A percentile compares a stretch with the other conserved stretches of the same genome.
These are phyloP conservation scores for Dolichopus griseipennis DNA, from an alignment of 2,888 invertebrate genomes.

Conservation along the genomic window DNA sequence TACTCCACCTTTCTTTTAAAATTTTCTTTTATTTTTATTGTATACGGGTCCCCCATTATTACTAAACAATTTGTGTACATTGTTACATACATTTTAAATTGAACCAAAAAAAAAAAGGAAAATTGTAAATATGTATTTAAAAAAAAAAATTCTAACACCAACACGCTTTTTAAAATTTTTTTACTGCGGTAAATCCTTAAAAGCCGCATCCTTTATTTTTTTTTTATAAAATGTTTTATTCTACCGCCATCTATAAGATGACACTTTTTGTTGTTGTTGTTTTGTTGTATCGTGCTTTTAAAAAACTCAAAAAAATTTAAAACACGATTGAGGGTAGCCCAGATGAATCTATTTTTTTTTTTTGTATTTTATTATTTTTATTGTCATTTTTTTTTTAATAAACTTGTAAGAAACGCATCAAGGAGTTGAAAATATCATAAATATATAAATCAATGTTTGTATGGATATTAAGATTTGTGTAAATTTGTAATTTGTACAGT, in stretches of 20 bases:
- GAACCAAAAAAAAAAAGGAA: too few relatives aligned
- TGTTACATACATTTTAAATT: too few relatives aligned
- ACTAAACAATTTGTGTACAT: background rate
- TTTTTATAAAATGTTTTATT: background rate
- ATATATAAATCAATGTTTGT: background rate
- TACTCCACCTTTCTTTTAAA: background rate
- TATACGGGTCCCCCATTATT: background rate
- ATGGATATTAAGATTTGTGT: background rate
- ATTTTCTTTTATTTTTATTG: background rate
- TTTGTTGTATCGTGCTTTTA: too few relatives aligned
- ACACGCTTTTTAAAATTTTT: background rate
- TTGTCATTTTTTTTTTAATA: background rate
- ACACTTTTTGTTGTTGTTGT: background rate
- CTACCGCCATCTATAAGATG: background rate
- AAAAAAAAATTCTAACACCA: background rate
- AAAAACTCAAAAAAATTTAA: constrained; percentile 8
- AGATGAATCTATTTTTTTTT: constrained; percentile 12
- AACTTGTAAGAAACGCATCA: background rate
- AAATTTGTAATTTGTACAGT: too few relatives aligned
- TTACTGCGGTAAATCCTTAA: constrained; percentile 7
- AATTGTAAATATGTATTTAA: too few relatives aligned
- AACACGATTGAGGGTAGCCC: constrained; percentile 16
- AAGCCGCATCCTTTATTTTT: constrained; percentile 8
- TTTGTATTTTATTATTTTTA: constrained; percentile 19
- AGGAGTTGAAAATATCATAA: background rate